These are phyloP conservation scores for Penaeus indicus DNA, from an alignment of 1,140 invertebrate species.

Conservation along the genomic window DNA sequence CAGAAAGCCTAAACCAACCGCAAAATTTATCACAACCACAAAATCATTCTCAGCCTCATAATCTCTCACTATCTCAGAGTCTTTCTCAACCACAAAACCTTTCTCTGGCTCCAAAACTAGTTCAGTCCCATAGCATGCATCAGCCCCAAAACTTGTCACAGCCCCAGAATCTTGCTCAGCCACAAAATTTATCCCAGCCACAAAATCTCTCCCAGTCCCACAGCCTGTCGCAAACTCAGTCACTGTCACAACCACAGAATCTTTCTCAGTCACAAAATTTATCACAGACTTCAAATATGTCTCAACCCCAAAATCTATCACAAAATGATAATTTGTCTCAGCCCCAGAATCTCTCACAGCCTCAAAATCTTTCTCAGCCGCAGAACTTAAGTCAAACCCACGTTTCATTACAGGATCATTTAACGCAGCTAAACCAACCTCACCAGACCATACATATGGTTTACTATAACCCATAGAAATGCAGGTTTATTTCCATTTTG, in stretches of 20 bases:
- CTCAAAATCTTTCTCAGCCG: constrained; percentile 53
- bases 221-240: constrained; percentile 49
- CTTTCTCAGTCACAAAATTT: constrained; percentile 51
- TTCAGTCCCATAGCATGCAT: constrained; percentile 45
- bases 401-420: constrained; percentile 43
- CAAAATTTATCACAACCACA: constrained; percentile 55
- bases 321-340: constrained; percentile 45
- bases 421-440: constrained; percentile 37
- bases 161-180: constrained; percentile 29
- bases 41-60: constrained; percentile 49
- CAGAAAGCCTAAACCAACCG: constrained; percentile 41
- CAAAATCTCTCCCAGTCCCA: constrained; percentile 44
- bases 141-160: constrained; percentile 54
- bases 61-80: constrained; percentile 46
- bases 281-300: constrained; percentile 22
- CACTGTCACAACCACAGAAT: constrained; percentile 49
- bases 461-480: constrained; percentile 42
- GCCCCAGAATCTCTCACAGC: constrained; percentile 51
- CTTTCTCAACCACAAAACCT: constrained; percentile 58
- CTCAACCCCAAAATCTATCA: constrained; percentile 53
- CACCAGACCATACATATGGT: constrained; percentile 53
- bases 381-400: constrained; percentile 55
- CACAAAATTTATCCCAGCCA: background rate
- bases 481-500: background rate
- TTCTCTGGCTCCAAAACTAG: constrained; percentile 43